Conservation (phyloP, 2,797 vertebrate species). For the Pangasius krempfi region DNA sequence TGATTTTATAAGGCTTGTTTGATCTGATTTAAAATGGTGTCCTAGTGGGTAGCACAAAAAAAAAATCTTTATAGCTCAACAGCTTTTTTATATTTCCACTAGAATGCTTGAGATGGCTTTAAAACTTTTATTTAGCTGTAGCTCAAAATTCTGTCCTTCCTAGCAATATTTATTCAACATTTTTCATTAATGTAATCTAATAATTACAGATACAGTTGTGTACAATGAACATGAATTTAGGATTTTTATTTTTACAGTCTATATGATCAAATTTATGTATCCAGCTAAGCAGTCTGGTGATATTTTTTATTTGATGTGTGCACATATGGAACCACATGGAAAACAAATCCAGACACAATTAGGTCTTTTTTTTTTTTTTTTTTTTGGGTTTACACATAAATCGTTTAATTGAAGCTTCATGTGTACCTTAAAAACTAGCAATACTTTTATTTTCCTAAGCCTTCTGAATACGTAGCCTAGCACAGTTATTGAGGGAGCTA, state of each 20-base stretch:
- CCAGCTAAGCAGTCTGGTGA: constrained; percentile 29
- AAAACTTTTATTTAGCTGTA: constrained; percentile 54
- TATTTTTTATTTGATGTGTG: constrained; percentile 31
- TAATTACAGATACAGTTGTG: constrained; percentile 33
- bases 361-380: not conserved
- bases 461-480: constrained; percentile 48
- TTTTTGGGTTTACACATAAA: not conserved
- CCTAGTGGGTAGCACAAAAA: constrained; percentile 62
- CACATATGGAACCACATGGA: constrained; percentile 30
- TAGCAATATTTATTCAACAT: constrained; percentile 59
- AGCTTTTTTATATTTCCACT: constrained; percentile 64
- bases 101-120: constrained; percentile 65
- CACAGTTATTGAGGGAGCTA: constrained; percentile 52
- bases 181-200: constrained; percentile 41
- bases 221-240: constrained; percentile 49
- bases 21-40: constrained; percentile 76
- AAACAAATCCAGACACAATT: constrained; percentile 18
- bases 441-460: constrained; percentile 55
- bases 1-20: constrained; percentile 77
- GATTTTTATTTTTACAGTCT: constrained; percentile 53
- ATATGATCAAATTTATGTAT: constrained; percentile 38
- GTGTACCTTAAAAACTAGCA: constrained; percentile 51
- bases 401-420: constrained; percentile 45
- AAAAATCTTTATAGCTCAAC: constrained; percentile 56
- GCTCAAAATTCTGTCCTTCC: constrained; percentile 52